A percentile compares a stretch with the other conserved stretches of the same genome.
Evolutionary conservation across 2,888 invertebrate genomes (phyloP).

Genomic region (Plemyria rubiginata): DNA sequence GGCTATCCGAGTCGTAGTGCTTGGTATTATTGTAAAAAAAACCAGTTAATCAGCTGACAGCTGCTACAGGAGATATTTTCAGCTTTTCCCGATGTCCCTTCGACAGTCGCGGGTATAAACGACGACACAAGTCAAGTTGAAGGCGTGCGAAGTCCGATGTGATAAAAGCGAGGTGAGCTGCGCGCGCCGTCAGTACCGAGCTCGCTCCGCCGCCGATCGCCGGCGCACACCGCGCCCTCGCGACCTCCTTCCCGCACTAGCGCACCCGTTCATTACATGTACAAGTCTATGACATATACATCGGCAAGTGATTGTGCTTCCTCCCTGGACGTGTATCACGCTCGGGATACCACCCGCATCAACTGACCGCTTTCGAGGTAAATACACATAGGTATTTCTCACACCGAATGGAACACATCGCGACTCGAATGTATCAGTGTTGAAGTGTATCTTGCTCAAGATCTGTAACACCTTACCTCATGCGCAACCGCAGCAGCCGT

Average conservation of each 20-base stretch:
- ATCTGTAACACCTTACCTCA: conserved; percentile 40
- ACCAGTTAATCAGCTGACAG: too few relatives aligned
- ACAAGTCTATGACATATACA: conserved; percentile 21
- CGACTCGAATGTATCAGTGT: conserved; percentile 64
- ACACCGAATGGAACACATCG: conserved; percentile 11
- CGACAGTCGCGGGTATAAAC: not conserved
- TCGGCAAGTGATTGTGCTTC: conserved; percentile 69
- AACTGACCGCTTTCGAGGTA: conserved; percentile 62
- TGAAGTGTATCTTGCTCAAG: conserved; percentile 44
- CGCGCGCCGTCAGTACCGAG: conserved; percentile 79
- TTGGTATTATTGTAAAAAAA: not conserved
- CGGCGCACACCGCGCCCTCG: conserved; percentile 58
- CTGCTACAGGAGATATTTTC: not conserved
- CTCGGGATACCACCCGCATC: conserved; percentile 50
- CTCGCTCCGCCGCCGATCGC: conserved; percentile 67
- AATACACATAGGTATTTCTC: conserved; percentile 44
- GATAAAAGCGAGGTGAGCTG: conserved; percentile 73
- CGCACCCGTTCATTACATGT: conserved; percentile 48
- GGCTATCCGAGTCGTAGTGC: not conserved
- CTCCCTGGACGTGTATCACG: conserved; percentile 56
- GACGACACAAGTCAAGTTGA: conserved; percentile 71
- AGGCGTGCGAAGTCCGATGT: conserved; percentile 74
- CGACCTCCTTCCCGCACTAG: conserved; percentile 52
- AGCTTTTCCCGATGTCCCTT: not conserved
- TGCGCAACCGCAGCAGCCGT: conserved; percentile 32